Percentiles rank a stretch among this genome's conserved stretches.
phyloP scores from a whole-genome alignment of 2,888 invertebrate genomes.

The Philhelius pedissequus region DNA sequence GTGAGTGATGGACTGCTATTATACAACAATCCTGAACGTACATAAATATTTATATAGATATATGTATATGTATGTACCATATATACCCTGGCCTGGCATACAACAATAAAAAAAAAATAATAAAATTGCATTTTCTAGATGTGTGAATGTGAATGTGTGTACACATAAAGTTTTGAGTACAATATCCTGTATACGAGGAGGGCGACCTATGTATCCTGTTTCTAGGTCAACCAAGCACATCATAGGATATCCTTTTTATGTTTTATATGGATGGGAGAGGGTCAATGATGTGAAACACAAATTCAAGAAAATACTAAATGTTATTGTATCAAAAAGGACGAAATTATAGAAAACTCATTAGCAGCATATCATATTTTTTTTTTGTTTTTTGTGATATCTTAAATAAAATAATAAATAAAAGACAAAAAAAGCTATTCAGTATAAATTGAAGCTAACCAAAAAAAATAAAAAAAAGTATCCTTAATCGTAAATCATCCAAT shows the following conservation, averaged over 20 bases:
- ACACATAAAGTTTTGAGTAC: conserved; percentile 62
- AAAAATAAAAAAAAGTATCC: conserved; percentile 11
- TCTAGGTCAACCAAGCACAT: conserved; percentile 65
- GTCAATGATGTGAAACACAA: not conserved
- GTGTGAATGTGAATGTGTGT: conserved; percentile 37
- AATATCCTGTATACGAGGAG: conserved; percentile 57
- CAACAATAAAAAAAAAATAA: not conserved
- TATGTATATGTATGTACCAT: too few relatives aligned
- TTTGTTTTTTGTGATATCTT: not conserved
- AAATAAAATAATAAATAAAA: not conserved
- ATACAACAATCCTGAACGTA: conserved; percentile 35
- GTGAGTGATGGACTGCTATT: conserved; percentile 58
- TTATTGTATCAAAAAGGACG: not conserved
- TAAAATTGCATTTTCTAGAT: conserved; percentile 54
- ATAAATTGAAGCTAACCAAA: conserved; percentile 30
- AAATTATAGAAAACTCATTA: not conserved
- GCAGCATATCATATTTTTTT: not conserved
- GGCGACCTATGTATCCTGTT: conserved; percentile 57
- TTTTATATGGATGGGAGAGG: not conserved
- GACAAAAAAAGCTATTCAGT: conserved; percentile 33
- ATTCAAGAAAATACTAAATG: conserved; percentile 9
- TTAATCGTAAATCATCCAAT: conserved; percentile 64
- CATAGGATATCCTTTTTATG: conserved; percentile 43
- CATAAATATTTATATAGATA: not conserved
- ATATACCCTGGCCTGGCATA: not conserved